A percentile compares a stretch with the other conserved stretches of the same genome.
Evolutionary conservation across 1,140 invertebrate genomes (phyloP).

Genomic region (Drosophila pandora): DNA sequence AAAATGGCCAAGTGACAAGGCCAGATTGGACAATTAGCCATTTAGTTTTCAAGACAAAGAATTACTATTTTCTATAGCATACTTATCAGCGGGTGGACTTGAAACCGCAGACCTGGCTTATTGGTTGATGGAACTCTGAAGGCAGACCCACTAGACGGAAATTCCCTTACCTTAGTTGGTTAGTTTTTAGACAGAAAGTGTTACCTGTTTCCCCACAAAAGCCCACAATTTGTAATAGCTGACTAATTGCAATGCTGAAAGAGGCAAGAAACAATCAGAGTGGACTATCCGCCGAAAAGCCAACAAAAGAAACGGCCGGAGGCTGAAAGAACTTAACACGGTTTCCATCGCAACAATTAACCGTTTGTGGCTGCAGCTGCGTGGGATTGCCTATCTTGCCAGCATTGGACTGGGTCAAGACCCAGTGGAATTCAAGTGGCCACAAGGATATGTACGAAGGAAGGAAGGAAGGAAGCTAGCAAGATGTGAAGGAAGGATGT

Average conservation of each 20-base stretch:
- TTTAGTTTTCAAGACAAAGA: neutral
- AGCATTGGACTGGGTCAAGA: conserved; percentile 68
- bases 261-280: neutral
- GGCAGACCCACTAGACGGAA: neutral
- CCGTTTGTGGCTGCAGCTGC: conserved; percentile 48
- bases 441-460: conserved; percentile 6
- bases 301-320: conserved; percentile 43
- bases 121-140: conserved; percentile 29
- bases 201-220: conserved; percentile 21
- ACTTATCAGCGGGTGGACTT: conserved; percentile 44
- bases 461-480: conserved; percentile 31
- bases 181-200: conserved; percentile 7
- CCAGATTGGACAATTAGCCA: neutral
- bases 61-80: conserved; percentile 14
- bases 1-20: neutral
- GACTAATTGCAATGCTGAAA: conserved; percentile 29
- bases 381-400: conserved; percentile 14
- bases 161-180: neutral
- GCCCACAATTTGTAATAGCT: conserved; percentile 22
- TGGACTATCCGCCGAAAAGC: conserved; percentile 50
- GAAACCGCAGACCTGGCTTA: conserved; percentile 6
- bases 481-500: conserved; percentile 29
- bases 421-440: conserved; percentile 28
- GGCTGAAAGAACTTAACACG: conserved; percentile 78
- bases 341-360: conserved; percentile 75